A percentile compares a stretch with the other conserved stretches of the same genome.
Conservation (phyloP, 2,113 vertebrate species). For the Siniperca knerii region DNA sequence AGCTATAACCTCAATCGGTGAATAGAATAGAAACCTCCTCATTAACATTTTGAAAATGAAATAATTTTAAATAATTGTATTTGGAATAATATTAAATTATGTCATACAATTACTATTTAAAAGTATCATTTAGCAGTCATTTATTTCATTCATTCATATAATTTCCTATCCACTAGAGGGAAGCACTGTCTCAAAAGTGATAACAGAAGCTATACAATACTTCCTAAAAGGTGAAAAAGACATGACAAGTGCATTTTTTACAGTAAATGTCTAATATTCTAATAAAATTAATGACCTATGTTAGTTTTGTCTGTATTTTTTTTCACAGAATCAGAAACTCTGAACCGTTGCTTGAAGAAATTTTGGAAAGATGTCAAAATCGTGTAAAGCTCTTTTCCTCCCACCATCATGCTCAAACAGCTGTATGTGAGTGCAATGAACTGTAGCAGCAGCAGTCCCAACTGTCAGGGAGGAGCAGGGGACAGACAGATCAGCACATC, state of each 20-base stretch:
- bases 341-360: background rate
- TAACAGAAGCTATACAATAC: background rate
- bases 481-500: slow-evolving; percentile 49
- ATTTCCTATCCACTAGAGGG: slow-evolving; percentile 66
- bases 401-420: background rate
- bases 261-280: background rate
- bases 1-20: background rate
- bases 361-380: slow-evolving; percentile 3
- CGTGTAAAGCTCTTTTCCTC: background rate
- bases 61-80: background rate
- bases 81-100: background rate
- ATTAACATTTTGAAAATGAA: background rate
- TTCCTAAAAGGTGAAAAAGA: background rate
- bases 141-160: background rate
- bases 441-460: slow-evolving; percentile 18
- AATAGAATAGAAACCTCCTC: background rate
- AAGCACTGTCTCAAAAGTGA: slow-evolving; percentile 47
- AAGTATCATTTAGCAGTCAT: background rate
- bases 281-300: background rate
- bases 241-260: background rate
- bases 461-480: slow-evolving; percentile 30
- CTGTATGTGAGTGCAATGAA: slow-evolving; percentile 23
- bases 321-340: background rate
- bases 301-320: background rate
- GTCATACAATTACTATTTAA: background rate